Conservation (phyloP, 2,888 invertebrate genomes). For the Poecilus cupreus region DNA sequence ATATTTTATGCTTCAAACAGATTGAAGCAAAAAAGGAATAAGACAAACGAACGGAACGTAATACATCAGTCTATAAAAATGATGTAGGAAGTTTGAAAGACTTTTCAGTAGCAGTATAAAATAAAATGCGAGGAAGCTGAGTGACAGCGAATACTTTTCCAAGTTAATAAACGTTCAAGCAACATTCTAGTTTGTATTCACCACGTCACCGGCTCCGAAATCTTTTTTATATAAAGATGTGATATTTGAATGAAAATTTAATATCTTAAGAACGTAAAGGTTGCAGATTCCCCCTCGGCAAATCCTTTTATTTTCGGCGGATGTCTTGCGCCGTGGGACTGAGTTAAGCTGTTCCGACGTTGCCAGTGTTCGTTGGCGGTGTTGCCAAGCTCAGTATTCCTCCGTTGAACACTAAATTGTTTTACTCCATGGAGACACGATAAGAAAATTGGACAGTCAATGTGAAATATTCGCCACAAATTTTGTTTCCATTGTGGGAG, state of each 20-base stretch:
- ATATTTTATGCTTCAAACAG: no score
- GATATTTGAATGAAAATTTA: conserved; percentile 57
- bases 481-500: conserved; percentile 2
- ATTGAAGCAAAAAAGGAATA: no score
- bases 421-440: conserved; percentile 33
- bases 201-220: conserved; percentile 39
- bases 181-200: conserved; percentile 52
- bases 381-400: conserved; percentile 18
- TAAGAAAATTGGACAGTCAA: conserved; percentile 40
- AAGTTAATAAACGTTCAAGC: conserved; percentile 44
- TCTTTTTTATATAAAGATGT: conserved; percentile 47
- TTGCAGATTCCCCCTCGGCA: conserved; percentile 46
- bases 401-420: conserved; percentile 36
- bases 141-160: conserved; percentile 20
- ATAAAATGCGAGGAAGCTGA: neutral
- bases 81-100: no score
- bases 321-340: conserved; percentile 48
- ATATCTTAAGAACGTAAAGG: conserved; percentile 51
- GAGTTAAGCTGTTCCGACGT: conserved; percentile 45
- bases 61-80: no score
- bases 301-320: conserved; percentile 51
- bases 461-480: conserved; percentile 37
- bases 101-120: neutral
- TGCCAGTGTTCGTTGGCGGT: neutral
- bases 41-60: no score